Evolutionary conservation across 1,140 invertebrate genomes (phyloP).

Genomic region (Drosophila hydei): DNA sequence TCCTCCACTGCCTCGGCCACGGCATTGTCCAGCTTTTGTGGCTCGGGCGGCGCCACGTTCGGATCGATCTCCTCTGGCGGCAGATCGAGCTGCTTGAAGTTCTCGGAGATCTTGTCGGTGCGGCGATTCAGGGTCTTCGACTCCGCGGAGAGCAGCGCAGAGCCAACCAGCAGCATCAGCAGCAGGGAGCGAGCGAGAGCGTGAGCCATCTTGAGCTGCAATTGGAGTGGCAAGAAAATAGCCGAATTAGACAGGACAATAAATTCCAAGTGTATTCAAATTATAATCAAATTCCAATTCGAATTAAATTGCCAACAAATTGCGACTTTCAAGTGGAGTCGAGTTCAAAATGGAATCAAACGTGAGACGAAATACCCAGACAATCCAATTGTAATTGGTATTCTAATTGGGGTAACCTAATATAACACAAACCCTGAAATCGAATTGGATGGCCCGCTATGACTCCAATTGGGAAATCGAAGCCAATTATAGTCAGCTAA

Average conservation of each 20-base stretch:
- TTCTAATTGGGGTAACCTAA: too few species aligned
- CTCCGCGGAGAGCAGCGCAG: slow-evolving; percentile 19
- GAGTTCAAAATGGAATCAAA: too few species aligned
- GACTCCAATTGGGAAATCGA: too few species aligned
- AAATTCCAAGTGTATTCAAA: too few species aligned
- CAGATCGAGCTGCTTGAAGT: slow-evolving; percentile 78
- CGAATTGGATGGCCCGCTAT: too few species aligned
- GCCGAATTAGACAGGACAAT: background rate
- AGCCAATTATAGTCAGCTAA: too few species aligned
- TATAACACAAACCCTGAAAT: too few species aligned
- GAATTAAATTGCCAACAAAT: too few species aligned
- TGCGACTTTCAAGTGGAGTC: too few species aligned
- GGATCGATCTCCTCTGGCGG: slow-evolving; percentile 80
- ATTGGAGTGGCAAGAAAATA: background rate
- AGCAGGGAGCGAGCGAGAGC: slow-evolving; percentile 28
- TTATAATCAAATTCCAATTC: background rate
- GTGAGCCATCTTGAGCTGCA: slow-evolving; percentile 44
- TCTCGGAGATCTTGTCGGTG: slow-evolving; percentile 76
- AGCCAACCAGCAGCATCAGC: slow-evolving; percentile 50
- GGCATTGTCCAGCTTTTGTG: slow-evolving; percentile 41
- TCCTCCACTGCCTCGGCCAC: slow-evolving; percentile 7
- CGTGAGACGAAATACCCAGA: too few species aligned
- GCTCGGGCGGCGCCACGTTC: slow-evolving; percentile 71
- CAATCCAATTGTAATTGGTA: too few species aligned
- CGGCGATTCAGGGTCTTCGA: slow-evolving; percentile 70